A percentile compares a stretch with the other conserved stretches of the same genome.
phyloP scores from a whole-genome alignment of 2,797 vertebrate species.

The Esox lucius region DNA sequence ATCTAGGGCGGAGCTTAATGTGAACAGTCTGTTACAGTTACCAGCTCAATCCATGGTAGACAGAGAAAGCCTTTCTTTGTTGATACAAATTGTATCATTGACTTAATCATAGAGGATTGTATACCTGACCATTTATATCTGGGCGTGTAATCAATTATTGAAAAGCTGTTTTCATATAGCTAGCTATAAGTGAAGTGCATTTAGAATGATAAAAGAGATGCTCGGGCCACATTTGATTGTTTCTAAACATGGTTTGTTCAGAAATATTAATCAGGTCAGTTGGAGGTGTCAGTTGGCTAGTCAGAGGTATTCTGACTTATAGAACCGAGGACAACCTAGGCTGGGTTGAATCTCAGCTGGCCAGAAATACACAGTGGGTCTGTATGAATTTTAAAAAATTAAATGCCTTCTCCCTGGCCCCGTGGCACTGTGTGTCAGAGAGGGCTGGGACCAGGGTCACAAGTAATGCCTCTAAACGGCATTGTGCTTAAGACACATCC shows the following conservation, averaged over 20 bases:
- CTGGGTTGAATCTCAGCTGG: slow-evolving; percentile 47
- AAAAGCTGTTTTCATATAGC: slow-evolving; percentile 70
- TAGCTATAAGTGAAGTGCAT: slow-evolving; percentile 74
- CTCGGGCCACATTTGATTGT: slow-evolving; percentile 79
- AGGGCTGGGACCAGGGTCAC: slow-evolving; percentile 85
- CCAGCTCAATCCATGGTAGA: slow-evolving; percentile 81
- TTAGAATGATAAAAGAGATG: slow-evolving; percentile 73
- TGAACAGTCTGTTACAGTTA: slow-evolving; percentile 65
- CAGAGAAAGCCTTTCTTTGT: slow-evolving; percentile 87
- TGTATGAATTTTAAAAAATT: slow-evolving; percentile 68
- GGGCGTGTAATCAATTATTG: slow-evolving; percentile 55
- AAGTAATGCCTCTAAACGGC: slow-evolving; percentile 96
- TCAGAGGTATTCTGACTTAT: slow-evolving; percentile 45
- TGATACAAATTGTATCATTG: slow-evolving; percentile 99
- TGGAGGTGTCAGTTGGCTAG: slow-evolving; percentile 50
- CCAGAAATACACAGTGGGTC: slow-evolving; percentile 74
- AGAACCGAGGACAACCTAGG: slow-evolving; percentile 41
- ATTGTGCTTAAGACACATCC: slow-evolving; percentile 95
- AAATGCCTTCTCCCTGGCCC: slow-evolving; percentile 87
- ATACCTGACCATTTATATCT: slow-evolving; percentile 57
- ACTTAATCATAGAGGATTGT: slow-evolving; percentile 77
- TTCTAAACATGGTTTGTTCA: slow-evolving; percentile 13
- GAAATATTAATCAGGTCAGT: slow-evolving; percentile 28
- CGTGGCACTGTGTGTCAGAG: slow-evolving; percentile 89
- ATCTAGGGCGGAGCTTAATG: background rate